Percentiles rank a stretch among this genome's conserved stretches.
phyloP scores from a whole-genome alignment of 1,140 invertebrate species.

The Scaptomyza hsui region DNA sequence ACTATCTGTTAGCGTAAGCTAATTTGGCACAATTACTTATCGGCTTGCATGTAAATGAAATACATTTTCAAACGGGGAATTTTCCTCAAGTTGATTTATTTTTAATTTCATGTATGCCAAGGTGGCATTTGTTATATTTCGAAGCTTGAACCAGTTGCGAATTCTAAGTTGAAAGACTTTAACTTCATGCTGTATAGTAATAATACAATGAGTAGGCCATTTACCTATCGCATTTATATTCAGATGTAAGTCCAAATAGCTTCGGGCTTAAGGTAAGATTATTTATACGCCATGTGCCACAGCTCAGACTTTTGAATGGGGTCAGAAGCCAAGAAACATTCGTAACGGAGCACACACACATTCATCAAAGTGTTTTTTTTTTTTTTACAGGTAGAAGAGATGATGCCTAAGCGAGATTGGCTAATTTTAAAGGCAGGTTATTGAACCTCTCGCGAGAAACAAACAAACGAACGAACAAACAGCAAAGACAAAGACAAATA shows the following conservation, averaged over 20 bases:
- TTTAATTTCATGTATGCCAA: slow-evolving; percentile 13
- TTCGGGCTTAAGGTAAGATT: slow-evolving; percentile 16
- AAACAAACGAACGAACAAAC: too few species aligned
- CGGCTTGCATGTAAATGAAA: slow-evolving; percentile 28
- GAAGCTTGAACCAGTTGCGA: background rate
- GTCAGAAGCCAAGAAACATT: slow-evolving; percentile 51
- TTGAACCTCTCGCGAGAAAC: slow-evolving; percentile 17
- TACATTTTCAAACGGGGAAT: background rate
- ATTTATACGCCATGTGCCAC: slow-evolving; percentile 39
- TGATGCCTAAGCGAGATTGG: slow-evolving; percentile 13
- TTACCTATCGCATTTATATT: slow-evolving; percentile 24
- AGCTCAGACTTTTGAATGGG: slow-evolving; percentile 42
- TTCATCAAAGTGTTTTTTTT: slow-evolving; percentile 42
- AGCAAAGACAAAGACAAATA: slow-evolving; percentile 10
- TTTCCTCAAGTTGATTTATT: background rate
- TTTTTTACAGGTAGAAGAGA: slow-evolving; percentile 41
- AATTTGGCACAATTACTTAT: slow-evolving; percentile 59
- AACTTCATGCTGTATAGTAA: slow-evolving; percentile 14
- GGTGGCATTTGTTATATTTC: background rate
- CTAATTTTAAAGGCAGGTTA: slow-evolving; percentile 39
- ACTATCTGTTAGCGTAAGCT: slow-evolving; percentile 18
- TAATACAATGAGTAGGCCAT: slow-evolving; percentile 28
- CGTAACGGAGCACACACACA: slow-evolving; percentile 33
- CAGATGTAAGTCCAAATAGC: slow-evolving; percentile 25
- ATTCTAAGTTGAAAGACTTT: background rate